Conservation (phyloP, 2,797 vertebrate species). For the Melanotaenia maccullochi region DNA sequence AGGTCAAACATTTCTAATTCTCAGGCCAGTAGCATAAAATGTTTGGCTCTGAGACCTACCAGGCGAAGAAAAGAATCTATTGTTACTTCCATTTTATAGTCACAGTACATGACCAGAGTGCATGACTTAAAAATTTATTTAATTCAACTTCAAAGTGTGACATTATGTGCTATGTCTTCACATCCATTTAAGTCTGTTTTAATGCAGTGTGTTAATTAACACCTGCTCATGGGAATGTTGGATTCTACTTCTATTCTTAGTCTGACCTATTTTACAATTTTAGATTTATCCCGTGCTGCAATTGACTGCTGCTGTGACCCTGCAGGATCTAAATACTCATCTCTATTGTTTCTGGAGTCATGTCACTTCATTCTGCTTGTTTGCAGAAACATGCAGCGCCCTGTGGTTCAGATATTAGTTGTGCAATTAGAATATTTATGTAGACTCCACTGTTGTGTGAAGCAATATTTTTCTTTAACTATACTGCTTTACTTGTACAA, state of each 20-base stretch:
- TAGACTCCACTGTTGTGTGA: background rate
- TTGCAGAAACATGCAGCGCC: conserved; percentile 26
- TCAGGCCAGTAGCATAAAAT: conserved; percentile 35
- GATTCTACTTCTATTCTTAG: conserved; percentile 53
- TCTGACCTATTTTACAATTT: conserved; percentile 52
- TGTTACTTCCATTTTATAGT: conserved; percentile 25
- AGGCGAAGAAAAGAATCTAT: conserved; percentile 36
- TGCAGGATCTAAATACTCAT: conserved; percentile 21
- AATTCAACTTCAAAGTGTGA: background rate
- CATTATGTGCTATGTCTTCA: conserved; percentile 7
- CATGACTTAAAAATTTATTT: background rate
- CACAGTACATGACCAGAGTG: background rate
- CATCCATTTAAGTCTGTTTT: conserved; percentile 6
- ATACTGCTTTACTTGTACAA: background rate
- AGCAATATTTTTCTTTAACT: background rate
- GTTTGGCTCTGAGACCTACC: conserved; percentile 20
- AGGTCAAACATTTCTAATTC: conserved; percentile 38
- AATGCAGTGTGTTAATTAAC: conserved; percentile 50
- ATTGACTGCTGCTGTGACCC: conserved; percentile 18
- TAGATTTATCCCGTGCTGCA: conserved; percentile 9
- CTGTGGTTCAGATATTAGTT: conserved; percentile 26
- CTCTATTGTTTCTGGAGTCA: conserved; percentile 14
- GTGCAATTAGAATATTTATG: conserved; percentile 11
- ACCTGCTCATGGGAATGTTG: conserved; percentile 34
- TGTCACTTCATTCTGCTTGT: conserved; percentile 11